Evolutionary conservation across 2,797 vertebrate genomes (phyloP), one percentile per base, ranked within the genome.

Genomic region (Lates japonicus): DNA sequence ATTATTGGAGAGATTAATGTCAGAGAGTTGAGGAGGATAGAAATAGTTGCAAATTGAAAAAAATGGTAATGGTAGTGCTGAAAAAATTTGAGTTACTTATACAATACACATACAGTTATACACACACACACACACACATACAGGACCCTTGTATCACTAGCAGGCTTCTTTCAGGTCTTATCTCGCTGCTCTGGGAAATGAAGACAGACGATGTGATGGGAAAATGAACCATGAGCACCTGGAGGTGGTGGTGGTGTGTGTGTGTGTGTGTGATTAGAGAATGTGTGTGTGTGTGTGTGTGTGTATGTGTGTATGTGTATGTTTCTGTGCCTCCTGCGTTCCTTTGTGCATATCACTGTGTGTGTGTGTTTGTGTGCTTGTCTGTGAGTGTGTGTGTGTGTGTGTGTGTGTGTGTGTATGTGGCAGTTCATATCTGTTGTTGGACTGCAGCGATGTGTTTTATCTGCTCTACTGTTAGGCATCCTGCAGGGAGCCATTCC

Each of bases 191-290:
- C 20, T 39, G 75, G 82, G 70, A 80, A 88, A 91, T 89, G 78
- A 90, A 90, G 87, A 88, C 80, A 61, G 81, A 91, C 58, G 78
- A 83, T 70, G 86, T 88, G 89, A 83, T 59, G 31, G 80, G 65
- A 85, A 88, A 86, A 84, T 75, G 73, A 87, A 86, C 80, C 86
- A 82, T 61, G 67, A 78, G 70, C 78, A 86, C 80, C 59, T 48
- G 71, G 57, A 64, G 78, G 46, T 68, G 35, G 10, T 64, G 51
- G 20, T 31, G 44, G 63, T 63, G 58, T 33, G 25, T 44, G 17
- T 39, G 49, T 41, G 31, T 68, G 52, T 77, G 65, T 70, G 58
- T 66, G 49, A n/a, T n/a, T n/a, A n/a, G n/a, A n/a, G n/a, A n/a
- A n/a, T 22, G 49, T 22, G n/a, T 20, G 48, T 20, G 48, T 20